These are phyloP conservation scores for Globodera rostochiensis DNA, from an alignment of 1,140 invertebrate genomes.

Conservation along the genomic window DNA sequence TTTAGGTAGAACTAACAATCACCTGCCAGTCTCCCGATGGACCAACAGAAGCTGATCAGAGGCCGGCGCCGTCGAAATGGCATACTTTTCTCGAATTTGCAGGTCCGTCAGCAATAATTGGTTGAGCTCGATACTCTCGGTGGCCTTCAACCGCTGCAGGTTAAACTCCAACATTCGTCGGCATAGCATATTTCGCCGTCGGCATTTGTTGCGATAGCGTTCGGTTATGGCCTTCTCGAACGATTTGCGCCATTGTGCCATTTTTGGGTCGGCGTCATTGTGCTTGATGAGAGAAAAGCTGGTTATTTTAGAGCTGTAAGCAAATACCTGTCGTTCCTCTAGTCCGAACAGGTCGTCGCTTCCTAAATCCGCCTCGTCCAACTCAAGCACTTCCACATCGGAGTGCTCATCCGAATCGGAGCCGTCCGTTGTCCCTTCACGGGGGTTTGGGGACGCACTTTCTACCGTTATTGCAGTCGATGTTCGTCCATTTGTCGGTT, in stretches of 20 bases:
- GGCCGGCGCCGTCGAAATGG: not conserved
- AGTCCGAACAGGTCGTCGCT: not conserved
- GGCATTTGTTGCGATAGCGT: conserved; percentile 1
- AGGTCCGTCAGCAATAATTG: conserved; percentile 8
- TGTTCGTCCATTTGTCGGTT: not conserved
- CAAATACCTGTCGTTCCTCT: not conserved
- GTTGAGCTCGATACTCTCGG: not conserved
- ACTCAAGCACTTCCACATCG: not conserved
- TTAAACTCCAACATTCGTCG: conserved; percentile 5
- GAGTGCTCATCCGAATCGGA: not conserved
- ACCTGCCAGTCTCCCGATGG: not conserved
- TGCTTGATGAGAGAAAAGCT: not conserved
- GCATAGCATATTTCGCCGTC: conserved; percentile 6
- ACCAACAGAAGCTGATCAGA: not conserved
- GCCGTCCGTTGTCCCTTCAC: not conserved
- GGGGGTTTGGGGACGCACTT: not conserved
- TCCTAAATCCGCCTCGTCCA: not conserved
- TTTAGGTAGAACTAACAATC: not conserved
- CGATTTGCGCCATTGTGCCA: not conserved
- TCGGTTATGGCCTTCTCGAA: conserved; percentile 4
- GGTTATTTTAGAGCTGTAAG: not conserved
- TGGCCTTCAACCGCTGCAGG: not conserved
- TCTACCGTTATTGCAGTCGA: not conserved
- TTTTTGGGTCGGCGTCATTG: not conserved
- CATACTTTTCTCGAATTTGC: conserved; percentile 3